Conservation (phyloP, 2,888 invertebrate genomes). For the Drosophila putrida region DNA sequence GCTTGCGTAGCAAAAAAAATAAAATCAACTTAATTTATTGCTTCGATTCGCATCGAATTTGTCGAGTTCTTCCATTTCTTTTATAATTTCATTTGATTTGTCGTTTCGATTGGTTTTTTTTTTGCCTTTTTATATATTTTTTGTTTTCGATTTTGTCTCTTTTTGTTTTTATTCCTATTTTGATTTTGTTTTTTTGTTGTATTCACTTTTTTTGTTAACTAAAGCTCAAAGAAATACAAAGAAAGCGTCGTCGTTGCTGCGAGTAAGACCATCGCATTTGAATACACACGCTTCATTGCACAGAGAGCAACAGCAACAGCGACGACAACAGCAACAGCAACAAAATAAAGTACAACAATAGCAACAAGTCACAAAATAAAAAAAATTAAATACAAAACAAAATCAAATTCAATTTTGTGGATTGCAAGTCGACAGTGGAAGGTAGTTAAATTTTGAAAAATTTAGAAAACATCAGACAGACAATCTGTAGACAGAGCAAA, state of each 20-base stretch:
- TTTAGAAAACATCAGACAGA: not conserved
- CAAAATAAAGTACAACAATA: conserved; percentile 7
- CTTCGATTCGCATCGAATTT: conserved; percentile 79
- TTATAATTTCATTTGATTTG: conserved; percentile 79
- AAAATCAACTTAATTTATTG: conserved; percentile 78
- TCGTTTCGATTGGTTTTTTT: conserved; percentile 48
- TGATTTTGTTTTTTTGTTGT: conserved; percentile 23
- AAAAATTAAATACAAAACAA: conserved; percentile 20
- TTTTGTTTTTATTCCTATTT: conserved; percentile 21
- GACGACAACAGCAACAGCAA: conserved; percentile 15
- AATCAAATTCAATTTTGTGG: conserved; percentile 43
- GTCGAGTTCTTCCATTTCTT: conserved; percentile 75
- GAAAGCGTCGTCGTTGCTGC: conserved; percentile 63
- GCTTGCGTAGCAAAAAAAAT: conserved; percentile 53
- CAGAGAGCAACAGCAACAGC: conserved; percentile 29
- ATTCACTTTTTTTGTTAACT: conserved; percentile 47
- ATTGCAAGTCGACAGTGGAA: conserved; percentile 34
- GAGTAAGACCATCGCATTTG: conserved; percentile 31
- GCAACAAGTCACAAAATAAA: conserved; percentile 21
- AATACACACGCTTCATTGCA: conserved; percentile 33
- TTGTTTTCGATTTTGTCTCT: conserved; percentile 12
- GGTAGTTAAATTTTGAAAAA: conserved; percentile 14
- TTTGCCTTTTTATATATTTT: conserved; percentile 4
- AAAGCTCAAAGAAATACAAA: conserved; percentile 67
- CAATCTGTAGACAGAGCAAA: not conserved